Evolutionary conservation across 2,888 invertebrate genomes (phyloP).

Genomic region (Polymixis flavicincta): DNA sequence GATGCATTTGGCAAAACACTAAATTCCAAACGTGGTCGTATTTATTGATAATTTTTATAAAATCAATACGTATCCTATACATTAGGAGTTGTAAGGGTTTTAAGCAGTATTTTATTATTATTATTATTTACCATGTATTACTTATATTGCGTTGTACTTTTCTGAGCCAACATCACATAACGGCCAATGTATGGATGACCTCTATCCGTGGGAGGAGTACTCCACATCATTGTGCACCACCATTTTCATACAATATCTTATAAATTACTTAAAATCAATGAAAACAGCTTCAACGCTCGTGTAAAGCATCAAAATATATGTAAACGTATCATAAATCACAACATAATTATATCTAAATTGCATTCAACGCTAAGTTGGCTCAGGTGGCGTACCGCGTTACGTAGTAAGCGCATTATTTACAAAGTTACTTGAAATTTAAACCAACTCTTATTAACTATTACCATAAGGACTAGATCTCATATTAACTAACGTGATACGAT

Average conservation of each 20-base stretch:
- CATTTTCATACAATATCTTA: slow-evolving; percentile 13
- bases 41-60: slow-evolving; percentile 59
- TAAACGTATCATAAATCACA: slow-evolving; percentile 55
- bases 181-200: not conserved
- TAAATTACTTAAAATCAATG: slow-evolving; percentile 43
- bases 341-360: slow-evolving; percentile 46
- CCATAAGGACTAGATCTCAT: slow-evolving; percentile 65
- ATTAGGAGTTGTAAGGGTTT: slow-evolving; percentile 48
- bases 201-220: not conserved
- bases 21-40: slow-evolving; percentile 56
- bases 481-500: slow-evolving; percentile 46
- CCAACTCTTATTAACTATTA: slow-evolving; percentile 52
- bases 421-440: slow-evolving; percentile 40
- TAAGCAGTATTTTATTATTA: slow-evolving; percentile 39
- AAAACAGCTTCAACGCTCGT: slow-evolving; percentile 37
- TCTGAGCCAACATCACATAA: slow-evolving; percentile 44
- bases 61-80: slow-evolving; percentile 57
- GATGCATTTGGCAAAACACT: slow-evolving; percentile 64
- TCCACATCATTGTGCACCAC: slow-evolving; percentile 6
- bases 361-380: slow-evolving; percentile 42
- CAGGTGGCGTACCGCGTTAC: slow-evolving; percentile 36
- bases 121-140: slow-evolving; percentile 30
- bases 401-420: slow-evolving; percentile 39
- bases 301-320: slow-evolving; percentile 51
- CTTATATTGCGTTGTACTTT: slow-evolving; percentile 35